Evolutionary conservation across 2,797 vertebrate species (phyloP).

Genomic region (Hybognathus amarus): DNA sequence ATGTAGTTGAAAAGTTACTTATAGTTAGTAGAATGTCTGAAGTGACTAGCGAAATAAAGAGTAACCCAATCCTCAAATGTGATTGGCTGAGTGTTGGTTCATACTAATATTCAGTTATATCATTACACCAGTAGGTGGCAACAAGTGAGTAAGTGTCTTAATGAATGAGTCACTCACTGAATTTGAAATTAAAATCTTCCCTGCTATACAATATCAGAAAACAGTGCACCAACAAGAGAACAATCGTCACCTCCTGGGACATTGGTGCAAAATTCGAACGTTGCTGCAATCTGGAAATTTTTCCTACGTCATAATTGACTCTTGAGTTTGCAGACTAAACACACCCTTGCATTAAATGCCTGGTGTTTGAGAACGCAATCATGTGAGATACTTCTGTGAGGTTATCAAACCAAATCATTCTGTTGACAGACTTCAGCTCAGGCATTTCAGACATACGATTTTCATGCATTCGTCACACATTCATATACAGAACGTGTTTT

Average conservation of each 20-base stretch:
- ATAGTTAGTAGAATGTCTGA: too few species aligned
- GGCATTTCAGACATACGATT: neutral
- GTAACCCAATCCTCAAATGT: neutral
- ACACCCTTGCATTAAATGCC: neutral
- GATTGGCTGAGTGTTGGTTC: neutral
- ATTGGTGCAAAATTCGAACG: too few species aligned
- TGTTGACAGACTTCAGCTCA: too few species aligned
- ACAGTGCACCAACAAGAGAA: neutral
- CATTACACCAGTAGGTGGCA: neutral
- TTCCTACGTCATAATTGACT: too few species aligned
- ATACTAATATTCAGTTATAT: neutral
- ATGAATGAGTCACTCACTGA: neutral
- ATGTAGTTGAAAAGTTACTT: too few species aligned
- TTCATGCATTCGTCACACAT: neutral
- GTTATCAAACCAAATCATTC: neutral
- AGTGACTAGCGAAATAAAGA: too few species aligned
- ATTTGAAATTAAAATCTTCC: neutral
- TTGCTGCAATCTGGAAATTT: too few species aligned
- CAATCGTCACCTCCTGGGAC: too few species aligned
- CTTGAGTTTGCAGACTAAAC: neutral
- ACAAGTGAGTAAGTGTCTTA: neutral
- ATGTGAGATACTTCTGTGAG: neutral
- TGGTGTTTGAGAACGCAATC: neutral
- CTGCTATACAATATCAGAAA: neutral
- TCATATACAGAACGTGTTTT: neutral